Percentiles rank a stretch among this genome's conserved stretches.
These are phyloP conservation scores for Gadus chalcogrammus DNA, from an alignment of 2,113 vertebrate species.

Conservation along the genomic window DNA sequence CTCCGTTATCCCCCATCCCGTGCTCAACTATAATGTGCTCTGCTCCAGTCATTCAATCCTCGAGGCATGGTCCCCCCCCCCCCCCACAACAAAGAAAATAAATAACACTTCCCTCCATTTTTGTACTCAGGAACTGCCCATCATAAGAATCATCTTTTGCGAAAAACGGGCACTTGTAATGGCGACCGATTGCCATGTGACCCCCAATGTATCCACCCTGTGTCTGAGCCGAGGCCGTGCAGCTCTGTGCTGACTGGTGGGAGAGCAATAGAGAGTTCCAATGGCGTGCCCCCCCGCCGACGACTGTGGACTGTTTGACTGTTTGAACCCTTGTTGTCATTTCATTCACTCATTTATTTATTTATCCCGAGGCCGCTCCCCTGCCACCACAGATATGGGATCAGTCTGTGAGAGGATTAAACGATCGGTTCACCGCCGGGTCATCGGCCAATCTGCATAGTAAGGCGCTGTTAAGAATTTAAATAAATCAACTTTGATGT, in stretches of 20 bases:
- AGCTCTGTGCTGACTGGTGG: slow-evolving; percentile 11
- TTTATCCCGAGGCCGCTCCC: slow-evolving; percentile 28
- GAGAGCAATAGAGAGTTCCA: slow-evolving; percentile 30
- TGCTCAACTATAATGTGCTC: slow-evolving; percentile 45
- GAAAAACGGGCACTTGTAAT: no score
- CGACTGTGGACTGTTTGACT: slow-evolving; percentile 46
- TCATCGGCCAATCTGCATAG: slow-evolving; percentile 64
- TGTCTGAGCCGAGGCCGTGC: not conserved
- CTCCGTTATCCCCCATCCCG: slow-evolving; percentile 41
- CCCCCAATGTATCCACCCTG: no score
- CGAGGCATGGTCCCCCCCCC: slow-evolving; percentile 39
- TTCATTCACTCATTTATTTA: no score
- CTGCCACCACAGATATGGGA: slow-evolving; percentile 18
- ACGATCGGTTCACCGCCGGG: slow-evolving; percentile 55
- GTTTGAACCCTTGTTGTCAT: slow-evolving; percentile 44
- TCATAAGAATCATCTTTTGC: not conserved
- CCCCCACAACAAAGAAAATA: not conserved
- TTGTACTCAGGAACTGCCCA: not conserved
- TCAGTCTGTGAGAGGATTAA: slow-evolving; percentile 48
- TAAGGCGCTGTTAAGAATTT: slow-evolving; percentile 42
- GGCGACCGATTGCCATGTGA: no score
- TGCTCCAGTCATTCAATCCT: slow-evolving; percentile 40
- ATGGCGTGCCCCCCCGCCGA: slow-evolving; percentile 8
- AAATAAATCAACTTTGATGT: slow-evolving; percentile 58
- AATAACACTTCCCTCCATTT: not conserved